Base-by-base conservation (phyloP, 2,797 vertebrate genomes). In the Orientallactaga sibirica region DNA sequence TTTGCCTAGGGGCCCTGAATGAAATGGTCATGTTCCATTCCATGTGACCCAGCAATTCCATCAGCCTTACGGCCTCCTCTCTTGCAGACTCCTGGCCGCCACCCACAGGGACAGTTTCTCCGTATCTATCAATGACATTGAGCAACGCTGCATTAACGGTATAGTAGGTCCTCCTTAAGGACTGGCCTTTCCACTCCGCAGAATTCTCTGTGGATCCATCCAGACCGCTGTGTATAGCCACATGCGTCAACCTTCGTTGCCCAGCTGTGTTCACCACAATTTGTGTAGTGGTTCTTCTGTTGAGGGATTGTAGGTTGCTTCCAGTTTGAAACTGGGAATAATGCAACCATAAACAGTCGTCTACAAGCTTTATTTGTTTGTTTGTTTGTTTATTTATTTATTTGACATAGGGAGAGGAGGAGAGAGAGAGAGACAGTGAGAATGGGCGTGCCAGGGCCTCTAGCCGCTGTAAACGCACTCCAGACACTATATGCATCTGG, bases 311-410 rank as follows among this genome's bases (percentile, higher is more conserved):
- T 52, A 61, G 37, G 4, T 74, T 86, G 43, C 67, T 91, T 27
- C 24, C n/a, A 88, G 41, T 81, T 91, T 84, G 43, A 78, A 18
- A 27, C 18, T 87, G 77, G 90, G 68, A 79, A 75, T 48, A 83
- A 86, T 25, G n/a, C 22, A 55, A 37, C n/a, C 33, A 22, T 73
- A 24, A 80, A 73, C 3, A 73, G 29, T n/a, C 14, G 8, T 43
- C 25, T 75, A 22, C 11, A 83, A 58, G 71, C 33, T 37, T 37
- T 37, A 37, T 37, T 37, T 37, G 2, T 37, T 37, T 37, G 2
- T 37, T 37, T 37, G 2, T 37, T 37, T 37, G 2, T 37, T 37
- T 37, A 37, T 37, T 37, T 37, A 37, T 37, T 37, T 37, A 37
- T 37, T 37, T 37, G 33, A 37, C 33, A 37, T 37, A 37, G 33